These are phyloP conservation scores for Apis cerana DNA, from an alignment of 1,140 invertebrate species.

Conservation along the genomic window DNA sequence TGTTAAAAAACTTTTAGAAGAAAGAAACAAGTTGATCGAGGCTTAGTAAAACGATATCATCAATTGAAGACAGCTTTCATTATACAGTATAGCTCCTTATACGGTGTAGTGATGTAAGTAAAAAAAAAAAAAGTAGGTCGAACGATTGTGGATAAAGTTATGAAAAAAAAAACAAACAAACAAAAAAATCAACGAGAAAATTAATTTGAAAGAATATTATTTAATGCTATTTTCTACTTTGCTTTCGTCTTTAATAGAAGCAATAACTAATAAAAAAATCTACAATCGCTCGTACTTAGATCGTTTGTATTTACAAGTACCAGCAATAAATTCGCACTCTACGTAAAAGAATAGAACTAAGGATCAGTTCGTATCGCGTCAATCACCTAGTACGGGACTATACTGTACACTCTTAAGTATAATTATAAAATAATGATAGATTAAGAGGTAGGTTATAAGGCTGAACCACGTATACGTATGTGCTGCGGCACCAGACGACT, in stretches of 20 bases:
- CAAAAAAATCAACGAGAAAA: neutral
- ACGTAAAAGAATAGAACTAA: constrained; percentile 13
- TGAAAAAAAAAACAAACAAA: neutral
- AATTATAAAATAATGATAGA: constrained; percentile 71
- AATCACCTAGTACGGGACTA: constrained; percentile 72
- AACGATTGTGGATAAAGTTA: constrained; percentile 10
- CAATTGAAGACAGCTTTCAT: constrained; percentile 71
- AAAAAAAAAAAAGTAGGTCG: neutral
- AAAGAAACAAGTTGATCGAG: constrained; percentile 21
- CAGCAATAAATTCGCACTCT: constrained; percentile 55
- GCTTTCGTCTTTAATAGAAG: neutral
- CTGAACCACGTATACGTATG: constrained; percentile 82
- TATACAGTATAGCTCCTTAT: constrained; percentile 68
- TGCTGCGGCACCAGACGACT: constrained; percentile 82
- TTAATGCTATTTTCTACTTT: neutral
- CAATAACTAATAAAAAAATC: neutral
- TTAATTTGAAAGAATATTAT: neutral
- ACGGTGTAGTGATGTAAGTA: constrained; percentile 49
- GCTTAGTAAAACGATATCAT: constrained; percentile 66
- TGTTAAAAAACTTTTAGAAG: neutral
- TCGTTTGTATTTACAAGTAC: constrained; percentile 37
- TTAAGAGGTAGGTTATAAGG: constrained; percentile 80
- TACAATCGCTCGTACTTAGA: constrained; percentile 28
- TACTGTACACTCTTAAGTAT: constrained; percentile 72
- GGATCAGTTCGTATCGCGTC: constrained; percentile 32